A percentile compares a stretch with the other conserved stretches of the same genome.
Evolutionary conservation across 2,113 vertebrate genomes (phyloP).

Genomic region (Nothoprocta pentlandii): DNA sequence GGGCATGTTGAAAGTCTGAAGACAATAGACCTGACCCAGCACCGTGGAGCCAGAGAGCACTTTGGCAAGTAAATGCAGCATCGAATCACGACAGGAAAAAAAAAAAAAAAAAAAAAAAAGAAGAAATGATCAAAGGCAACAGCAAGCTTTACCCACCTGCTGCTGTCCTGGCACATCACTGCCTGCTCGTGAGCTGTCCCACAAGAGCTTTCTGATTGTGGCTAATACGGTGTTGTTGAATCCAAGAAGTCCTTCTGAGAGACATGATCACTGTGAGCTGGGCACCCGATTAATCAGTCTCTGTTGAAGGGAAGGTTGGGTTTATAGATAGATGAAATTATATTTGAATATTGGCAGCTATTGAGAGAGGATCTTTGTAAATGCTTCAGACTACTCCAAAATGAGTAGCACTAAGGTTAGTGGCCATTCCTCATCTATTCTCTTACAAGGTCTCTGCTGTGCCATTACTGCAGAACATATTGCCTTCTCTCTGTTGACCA

Average conservation of each 20-base stretch:
- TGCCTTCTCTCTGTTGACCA: background rate
- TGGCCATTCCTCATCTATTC: background rate
- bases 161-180: background rate
- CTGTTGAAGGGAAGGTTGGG: background rate
- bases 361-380: background rate
- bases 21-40: background rate
- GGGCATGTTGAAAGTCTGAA: background rate
- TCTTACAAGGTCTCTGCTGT: background rate
- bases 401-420: background rate
- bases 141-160: background rate
- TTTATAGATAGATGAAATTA: background rate
- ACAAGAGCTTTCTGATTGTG: fast-evolving
- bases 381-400: background rate
- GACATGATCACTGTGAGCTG: background rate
- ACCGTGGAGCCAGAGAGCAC: background rate
- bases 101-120: background rate
- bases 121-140: background rate
- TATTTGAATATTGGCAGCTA: background rate
- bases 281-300: background rate
- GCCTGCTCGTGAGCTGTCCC: background rate
- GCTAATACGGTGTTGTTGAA: background rate
- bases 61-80: fast-evolving
- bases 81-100: fast-evolving
- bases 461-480: fast-evolving
- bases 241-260: background rate